Evolutionary conservation across 2,888 invertebrate genomes (phyloP), one percentile per base, ranked within the genome.

Genomic region (Nomada lathburiana): DNA sequence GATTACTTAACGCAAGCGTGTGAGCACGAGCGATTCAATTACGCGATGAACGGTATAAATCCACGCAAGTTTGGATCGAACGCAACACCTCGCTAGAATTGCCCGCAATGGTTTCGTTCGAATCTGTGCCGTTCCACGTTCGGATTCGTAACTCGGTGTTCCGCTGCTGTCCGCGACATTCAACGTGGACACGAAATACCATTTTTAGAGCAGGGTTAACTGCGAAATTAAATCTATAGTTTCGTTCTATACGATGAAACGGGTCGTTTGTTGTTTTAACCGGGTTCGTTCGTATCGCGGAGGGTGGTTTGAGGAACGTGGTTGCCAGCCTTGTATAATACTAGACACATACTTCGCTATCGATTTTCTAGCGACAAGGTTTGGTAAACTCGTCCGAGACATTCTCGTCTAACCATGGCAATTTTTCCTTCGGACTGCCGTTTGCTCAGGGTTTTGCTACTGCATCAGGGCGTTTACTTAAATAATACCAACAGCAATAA

Each of bases 281-380:
- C 20, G 16, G 20, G 57, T 26, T n/a, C 50, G 55, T 52, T 29
- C 36, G 55, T 63, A 20, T 69, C 1, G 65, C 53, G 7, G 26
- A n/a, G 42, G 50, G 47, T 42, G 42, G 44, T 13, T 18, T 23
- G n/a, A 68, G 50, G n/a, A 63, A 65, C 16, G 53, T 20, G 59
- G 52, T 23, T 29, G 59, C 77, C 82, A 81, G 85, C 82, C 86
- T 83, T 85, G 85, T 90, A 92, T 91, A 90, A 92, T 89, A 89
- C 90, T 90, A 91, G 89, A 90, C 90, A 90, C 85, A 91, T 60
- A 90, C 86, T 86, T 74, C 75, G 80, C 86, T 92, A 92, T 92
- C 90, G 92, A 92, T 92, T 92, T 92, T 90, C 60, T 77, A 68
- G 52, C 74, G 82, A 80, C 87, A 79, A 83, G 80, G 84, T 72